Conservation (phyloP, 2,797 vertebrate genomes). For the Podarcis siculus region DNA sequence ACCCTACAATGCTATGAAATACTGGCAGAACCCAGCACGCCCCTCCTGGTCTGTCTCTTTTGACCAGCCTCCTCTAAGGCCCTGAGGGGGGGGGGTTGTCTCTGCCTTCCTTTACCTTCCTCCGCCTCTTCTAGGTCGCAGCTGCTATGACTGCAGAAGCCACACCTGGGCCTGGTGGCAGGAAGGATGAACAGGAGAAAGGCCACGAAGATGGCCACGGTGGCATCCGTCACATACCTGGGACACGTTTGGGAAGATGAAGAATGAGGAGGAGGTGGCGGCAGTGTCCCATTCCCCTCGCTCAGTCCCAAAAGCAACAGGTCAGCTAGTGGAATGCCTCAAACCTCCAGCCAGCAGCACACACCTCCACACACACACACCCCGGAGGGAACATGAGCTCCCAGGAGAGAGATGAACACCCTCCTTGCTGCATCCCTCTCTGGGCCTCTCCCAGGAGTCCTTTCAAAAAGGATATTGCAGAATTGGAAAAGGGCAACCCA, state of each 20-base stretch:
- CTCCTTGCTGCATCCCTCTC: no score
- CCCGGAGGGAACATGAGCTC: neutral
- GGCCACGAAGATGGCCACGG: conserved; percentile 86
- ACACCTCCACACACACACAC: no score
- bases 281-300: neutral
- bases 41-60: no score
- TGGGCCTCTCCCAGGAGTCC: no score
- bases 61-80: neutral
- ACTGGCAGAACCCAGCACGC: no score
- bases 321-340: neutral
- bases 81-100: no score
- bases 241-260: neutral
- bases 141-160: conserved; percentile 65
- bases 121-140: conserved; percentile 72
- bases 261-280: neutral
- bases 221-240: conserved; percentile 92
- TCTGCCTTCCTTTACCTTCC: conserved; percentile 78
- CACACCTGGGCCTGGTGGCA: conserved; percentile 83
- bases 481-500: no score
- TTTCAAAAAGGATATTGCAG: no score
- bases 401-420: neutral
- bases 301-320: neutral
- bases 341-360: neutral
- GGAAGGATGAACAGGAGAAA: conserved; percentile 91
- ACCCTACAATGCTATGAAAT: no score